phyloP scores from a whole-genome alignment of 2,797 vertebrate genomes.

The Tauraco hartlaubi region DNA sequence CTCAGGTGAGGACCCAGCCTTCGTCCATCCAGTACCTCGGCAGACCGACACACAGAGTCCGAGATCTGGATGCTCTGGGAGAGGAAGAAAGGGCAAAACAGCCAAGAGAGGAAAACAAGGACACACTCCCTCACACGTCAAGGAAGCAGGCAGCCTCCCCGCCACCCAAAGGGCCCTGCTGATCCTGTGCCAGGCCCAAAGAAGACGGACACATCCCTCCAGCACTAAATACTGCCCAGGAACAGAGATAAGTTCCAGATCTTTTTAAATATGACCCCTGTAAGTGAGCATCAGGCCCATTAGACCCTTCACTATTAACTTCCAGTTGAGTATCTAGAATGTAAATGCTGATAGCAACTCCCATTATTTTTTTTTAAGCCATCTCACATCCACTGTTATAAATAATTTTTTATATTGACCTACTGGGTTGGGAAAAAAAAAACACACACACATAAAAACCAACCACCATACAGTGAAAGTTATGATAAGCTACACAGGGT shows the following conservation, averaged over 20 bases:
- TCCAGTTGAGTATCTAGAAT: background rate
- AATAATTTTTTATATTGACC: background rate
- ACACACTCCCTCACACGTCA: rapidly evolving
- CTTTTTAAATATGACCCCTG: background rate
- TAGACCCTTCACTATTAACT: background rate
- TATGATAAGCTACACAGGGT: background rate
- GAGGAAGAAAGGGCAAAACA: background rate
- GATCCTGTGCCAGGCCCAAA: background rate
- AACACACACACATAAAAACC: background rate
- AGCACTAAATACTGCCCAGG: background rate
- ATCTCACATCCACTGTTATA: background rate
- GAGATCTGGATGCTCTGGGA: background rate
- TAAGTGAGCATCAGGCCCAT: background rate
- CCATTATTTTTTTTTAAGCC: too few relatives aligned
- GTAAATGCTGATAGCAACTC: background rate
- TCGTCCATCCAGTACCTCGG: background rate
- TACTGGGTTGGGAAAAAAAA: background rate
- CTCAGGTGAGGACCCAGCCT: background rate
- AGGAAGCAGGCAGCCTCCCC: background rate
- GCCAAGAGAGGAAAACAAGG: background rate
- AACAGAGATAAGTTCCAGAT: background rate
- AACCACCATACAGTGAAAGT: background rate
- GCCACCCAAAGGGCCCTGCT: background rate
- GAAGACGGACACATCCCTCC: background rate
- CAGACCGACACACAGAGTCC: background rate